These are phyloP conservation scores for Dendrolimus kikuchii DNA, from an alignment of 1,140 invertebrate species.

Conservation along the genomic window DNA sequence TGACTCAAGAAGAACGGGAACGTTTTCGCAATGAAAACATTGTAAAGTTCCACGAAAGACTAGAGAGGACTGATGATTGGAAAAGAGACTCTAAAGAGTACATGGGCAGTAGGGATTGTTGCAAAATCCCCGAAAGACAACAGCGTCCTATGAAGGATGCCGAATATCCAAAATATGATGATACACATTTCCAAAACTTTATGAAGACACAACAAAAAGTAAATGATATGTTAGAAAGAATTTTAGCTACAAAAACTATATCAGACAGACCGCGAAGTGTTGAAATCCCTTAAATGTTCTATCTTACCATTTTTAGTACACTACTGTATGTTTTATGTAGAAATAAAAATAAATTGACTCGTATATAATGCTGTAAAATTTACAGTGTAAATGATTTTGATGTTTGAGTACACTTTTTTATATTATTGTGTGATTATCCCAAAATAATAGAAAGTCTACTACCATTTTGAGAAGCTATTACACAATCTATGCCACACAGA, in stretches of 20 bases:
- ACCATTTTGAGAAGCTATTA: no score
- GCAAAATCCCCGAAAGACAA: constrained; percentile 31
- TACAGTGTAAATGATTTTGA: no score
- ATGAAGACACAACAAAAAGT: constrained; percentile 57
- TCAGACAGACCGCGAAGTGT: constrained; percentile 23
- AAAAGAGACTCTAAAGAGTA: not conserved
- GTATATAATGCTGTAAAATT: no score
- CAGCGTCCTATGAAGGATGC: constrained; percentile 28
- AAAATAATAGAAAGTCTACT: no score
- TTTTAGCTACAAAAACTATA: constrained; percentile 34
- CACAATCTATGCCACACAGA: no score
- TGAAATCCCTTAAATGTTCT: constrained; percentile 25
- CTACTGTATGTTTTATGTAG: not conserved
- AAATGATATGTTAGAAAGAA: constrained; percentile 49
- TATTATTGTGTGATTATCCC: no score
- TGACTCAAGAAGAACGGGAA: no score
- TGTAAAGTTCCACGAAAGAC: constrained; percentile 37
- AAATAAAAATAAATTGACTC: not conserved
- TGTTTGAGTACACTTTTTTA: no score
- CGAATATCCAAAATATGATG: constrained; percentile 30
- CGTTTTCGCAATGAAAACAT: constrained; percentile 5
- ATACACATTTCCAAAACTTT: constrained; percentile 47
- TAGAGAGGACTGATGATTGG: constrained; percentile 29
- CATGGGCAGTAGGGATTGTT: constrained; percentile 19
- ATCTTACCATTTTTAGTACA: constrained; percentile 4